Base-by-base conservation (phyloP, 1,140 invertebrate genomes). In the Aphelinus certus region DNA sequence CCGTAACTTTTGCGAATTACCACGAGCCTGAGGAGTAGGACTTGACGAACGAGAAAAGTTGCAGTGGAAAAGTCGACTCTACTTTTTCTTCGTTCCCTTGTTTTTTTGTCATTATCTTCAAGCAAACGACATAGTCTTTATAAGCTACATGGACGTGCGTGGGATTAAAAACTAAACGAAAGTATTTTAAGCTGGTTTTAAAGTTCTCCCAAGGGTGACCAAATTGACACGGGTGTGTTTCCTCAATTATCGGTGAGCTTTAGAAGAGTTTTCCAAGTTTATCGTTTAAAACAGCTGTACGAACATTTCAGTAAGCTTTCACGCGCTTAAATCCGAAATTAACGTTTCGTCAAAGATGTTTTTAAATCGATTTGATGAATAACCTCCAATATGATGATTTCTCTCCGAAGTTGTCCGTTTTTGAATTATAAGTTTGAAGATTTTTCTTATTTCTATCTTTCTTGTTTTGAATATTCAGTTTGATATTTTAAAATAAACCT, bases 41-140 rank as follows among this genome's bases (percentile, higher is more conserved):
- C 51, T 72, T 65, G 60, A 63, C 46, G 61, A 46, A 71, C 61
- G 64, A 67, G 68, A 61, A 73, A 73, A 73, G 71, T 73, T 73
- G n/a, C 2, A 7, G 5, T 26, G 53, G 51, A 63, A 67, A 63
- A 64, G 56, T 76, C 68, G 43, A 0, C 1, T 55, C n/a, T 58
- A 2, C 46, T 49, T 51, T 49, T 69, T 10, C 43, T 49, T 65
- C 3, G 49, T n/a, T 7, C 43, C 45, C 26, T 45, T 6, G 4
- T 55, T 53, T 53, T 56, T 49, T 10, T n/a, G 55, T 42, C 9
- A 61, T 62, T 63, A 64, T 71, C 64, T 48, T 71, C 61, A 43
- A 10, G 43, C 61, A 42, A 9, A 26, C 42, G 51, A 56, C 1
- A 46, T 4, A 63, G 48, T 56, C 60, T 48, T 63, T 43, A 42